A percentile compares a stretch with the other conserved stretches of the same genome.
phyloP scores from a whole-genome alignment of 2,888 invertebrate genomes.

The Ochlodes sylvanus region DNA sequence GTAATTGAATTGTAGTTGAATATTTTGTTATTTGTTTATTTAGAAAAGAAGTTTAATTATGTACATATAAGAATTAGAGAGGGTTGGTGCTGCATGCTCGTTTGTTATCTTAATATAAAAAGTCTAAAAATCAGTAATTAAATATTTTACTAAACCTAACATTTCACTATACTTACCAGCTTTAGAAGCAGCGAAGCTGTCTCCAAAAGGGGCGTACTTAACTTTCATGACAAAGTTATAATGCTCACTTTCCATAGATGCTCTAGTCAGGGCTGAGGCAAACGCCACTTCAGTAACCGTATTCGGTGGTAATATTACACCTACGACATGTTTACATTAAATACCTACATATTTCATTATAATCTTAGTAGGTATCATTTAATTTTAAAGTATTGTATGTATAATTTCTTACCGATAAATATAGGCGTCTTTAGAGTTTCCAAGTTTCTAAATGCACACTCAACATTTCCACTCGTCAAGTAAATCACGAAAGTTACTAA shows the following conservation, averaged over 20 bases:
- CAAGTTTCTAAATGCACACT: conserved; percentile 68
- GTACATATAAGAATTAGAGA: no score
- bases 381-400: conserved; percentile 1
- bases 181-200: conserved; percentile 74
- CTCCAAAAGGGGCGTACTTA: conserved; percentile 63
- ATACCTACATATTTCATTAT: background rate
- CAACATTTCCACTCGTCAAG: conserved; percentile 45
- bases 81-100: no score
- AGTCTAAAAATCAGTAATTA: no score
- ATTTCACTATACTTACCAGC: conserved; percentile 58
- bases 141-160: no score
- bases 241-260: conserved; percentile 74
- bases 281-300: conserved; percentile 75
- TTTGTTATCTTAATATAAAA: no score
- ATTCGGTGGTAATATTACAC: conserved; percentile 73
- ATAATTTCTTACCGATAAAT: conserved; percentile 64
- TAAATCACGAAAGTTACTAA: conserved; percentile 19
- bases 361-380: no score
- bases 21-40: no score
- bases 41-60: no score
- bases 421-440: conserved; percentile 66
- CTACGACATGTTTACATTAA: conserved; percentile 47
- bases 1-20: no score
- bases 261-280: conserved; percentile 67
- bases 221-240: conserved; percentile 68